phyloP scores from a whole-genome alignment of 2,797 vertebrate genomes.

The Gadopsis bispinosus region DNA sequence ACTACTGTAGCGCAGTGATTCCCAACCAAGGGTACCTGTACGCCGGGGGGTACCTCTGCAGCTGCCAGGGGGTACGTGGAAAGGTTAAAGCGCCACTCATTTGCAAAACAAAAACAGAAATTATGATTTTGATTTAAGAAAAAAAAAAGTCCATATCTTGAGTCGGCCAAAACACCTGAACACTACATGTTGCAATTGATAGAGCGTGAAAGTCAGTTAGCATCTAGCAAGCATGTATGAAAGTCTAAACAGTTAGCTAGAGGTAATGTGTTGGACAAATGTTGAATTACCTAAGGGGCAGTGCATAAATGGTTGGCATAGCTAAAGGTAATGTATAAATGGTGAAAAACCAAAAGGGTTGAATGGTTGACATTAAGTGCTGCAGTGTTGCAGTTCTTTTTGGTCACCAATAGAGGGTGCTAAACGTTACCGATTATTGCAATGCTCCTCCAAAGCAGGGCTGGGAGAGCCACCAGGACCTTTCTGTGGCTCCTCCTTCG shows the following conservation, averaged over 20 bases:
- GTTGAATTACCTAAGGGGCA: too few species aligned
- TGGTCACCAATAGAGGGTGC: conserved; percentile 17
- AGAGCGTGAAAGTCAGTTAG: background rate
- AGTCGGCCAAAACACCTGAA: background rate
- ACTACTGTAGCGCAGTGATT: too few species aligned
- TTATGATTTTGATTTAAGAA: background rate
- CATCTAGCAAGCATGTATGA: background rate
- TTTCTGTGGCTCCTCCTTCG: conserved; percentile 82
- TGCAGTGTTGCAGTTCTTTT: conserved; percentile 13
- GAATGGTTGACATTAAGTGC: background rate
- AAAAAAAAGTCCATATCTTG: background rate
- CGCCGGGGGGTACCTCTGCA: too few species aligned
- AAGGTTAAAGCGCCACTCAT: too few species aligned
- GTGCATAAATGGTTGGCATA: background rate
- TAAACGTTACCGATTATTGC: conserved; percentile 8
- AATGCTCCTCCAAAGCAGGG: conserved; percentile 74
- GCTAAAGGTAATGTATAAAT: background rate
- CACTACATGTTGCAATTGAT: background rate
- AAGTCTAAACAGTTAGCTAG: background rate
- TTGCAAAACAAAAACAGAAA: background rate
- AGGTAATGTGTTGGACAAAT: too few species aligned
- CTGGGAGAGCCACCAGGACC: conserved; percentile 95
- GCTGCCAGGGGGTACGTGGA: too few species aligned
- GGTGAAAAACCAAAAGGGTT: background rate
- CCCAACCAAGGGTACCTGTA: too few species aligned